Evolutionary conservation across 2,888 invertebrate species (phyloP).

Genomic region (Eupithecia tripunctaria): DNA sequence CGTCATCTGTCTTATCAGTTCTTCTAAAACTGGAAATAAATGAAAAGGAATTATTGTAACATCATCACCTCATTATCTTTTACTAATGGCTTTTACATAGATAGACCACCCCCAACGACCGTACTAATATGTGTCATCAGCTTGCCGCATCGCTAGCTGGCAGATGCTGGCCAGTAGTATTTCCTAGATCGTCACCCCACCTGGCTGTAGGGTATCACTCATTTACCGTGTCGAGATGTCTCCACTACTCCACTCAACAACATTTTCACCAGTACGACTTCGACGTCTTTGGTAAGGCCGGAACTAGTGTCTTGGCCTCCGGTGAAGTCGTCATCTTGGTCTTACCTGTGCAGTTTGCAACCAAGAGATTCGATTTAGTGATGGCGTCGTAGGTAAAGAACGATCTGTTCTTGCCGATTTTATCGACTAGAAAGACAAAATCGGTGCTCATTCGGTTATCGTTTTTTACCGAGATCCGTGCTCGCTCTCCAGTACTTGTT

Average conservation of each 20-base stretch:
- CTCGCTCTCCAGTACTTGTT: not conserved
- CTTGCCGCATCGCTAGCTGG: too few species aligned
- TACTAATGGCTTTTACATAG: too few species aligned
- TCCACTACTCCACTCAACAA: too few species aligned
- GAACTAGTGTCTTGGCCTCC: too few species aligned
- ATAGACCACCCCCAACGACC: too few species aligned
- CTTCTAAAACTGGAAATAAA: conserved; percentile 85
- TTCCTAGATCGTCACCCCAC: too few species aligned
- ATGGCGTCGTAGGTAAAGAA: not conserved
- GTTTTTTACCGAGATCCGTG: not conserved
- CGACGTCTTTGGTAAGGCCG: too few species aligned
- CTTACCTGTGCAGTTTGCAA: not conserved
- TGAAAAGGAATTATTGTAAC: not conserved
- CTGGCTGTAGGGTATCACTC: too few species aligned
- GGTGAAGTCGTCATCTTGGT: not conserved
- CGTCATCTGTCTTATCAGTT: conserved; percentile 88
- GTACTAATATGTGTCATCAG: too few species aligned
- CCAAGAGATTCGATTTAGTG: not conserved
- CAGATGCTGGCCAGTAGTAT: too few species aligned
- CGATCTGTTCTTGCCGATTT: not conserved
- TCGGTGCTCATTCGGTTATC: not conserved
- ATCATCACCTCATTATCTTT: not conserved
- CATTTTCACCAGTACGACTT: too few species aligned
- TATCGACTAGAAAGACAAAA: not conserved
- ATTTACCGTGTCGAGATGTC: too few species aligned